Evolutionary conservation across 2,888 invertebrate species (phyloP), one percentile per base, ranked within the genome.

Genomic region (Eupithecia tripunctaria): DNA sequence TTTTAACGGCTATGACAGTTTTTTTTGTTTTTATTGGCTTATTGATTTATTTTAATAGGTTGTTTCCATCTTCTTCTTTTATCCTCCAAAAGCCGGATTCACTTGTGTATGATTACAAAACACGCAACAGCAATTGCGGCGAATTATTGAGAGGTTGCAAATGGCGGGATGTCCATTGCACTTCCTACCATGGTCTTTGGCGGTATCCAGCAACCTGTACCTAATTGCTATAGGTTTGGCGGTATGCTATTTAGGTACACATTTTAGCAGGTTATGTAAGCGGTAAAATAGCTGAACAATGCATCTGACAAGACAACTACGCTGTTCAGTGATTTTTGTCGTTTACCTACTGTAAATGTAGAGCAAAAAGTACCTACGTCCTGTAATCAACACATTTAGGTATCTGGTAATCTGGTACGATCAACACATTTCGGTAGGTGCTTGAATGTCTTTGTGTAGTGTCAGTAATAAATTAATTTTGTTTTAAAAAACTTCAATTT

Each of bases 51-150:
- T 51, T 47, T 12, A 21, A 10, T 12, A 21, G 12, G 12, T 51
- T 25, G 21, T 51, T 51, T 51, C 51, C 51, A 1, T 51, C 4
- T 21, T 25, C 21, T 51, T n/a, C 8, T 2, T 12, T 21, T 51
- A 51, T 12, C 51, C 10, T 8, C 12, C 15, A 29, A 29, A 1
- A 60, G 60, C 29, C 60, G 60, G 25, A 15, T 60, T 41, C 29
- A 47, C 29, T 25, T 67, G 51, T n/a, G 36, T 65, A 38, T 10
- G 36, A 51, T 70, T 74, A 67, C 59, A 67, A 70, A 69, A 71
- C 74, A 74, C 69, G 67, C 74, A 59, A 67, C 62, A 36, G 43
- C 62, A 74, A 67, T 67, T 72, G 56, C 60, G 36, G 43, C 60
- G 41, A 38, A 41, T 59, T 67, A 67, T 67, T 70, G 67, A 70